A percentile compares a stretch with the other conserved stretches of the same genome.
Conservation (phyloP, 2,888 invertebrate genomes). For the Cordilura impudica region DNA sequence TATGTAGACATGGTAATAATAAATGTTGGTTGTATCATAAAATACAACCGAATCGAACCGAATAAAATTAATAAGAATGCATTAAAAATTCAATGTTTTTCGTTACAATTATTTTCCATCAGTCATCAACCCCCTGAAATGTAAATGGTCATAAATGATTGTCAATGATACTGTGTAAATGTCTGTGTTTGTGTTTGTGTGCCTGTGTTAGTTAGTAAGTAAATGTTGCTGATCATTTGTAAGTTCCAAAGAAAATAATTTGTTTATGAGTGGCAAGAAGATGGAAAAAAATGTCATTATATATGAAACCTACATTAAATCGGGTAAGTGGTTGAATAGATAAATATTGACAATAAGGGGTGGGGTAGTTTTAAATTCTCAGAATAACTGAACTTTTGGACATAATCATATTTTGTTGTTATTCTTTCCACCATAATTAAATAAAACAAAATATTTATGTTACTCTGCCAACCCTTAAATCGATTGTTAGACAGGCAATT, state of each 20-base stretch:
- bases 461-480: conserved; percentile 44
- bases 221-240: conserved; percentile 46
- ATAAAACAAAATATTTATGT: conserved; percentile 31
- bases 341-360: conserved; percentile 1
- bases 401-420: conserved; percentile 5
- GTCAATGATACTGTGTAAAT: conserved; percentile 15
- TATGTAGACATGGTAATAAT: neutral
- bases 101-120: conserved; percentile 18
- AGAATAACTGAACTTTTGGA: conserved; percentile 33
- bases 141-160: conserved; percentile 57
- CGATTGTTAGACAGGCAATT: conserved; percentile 20
- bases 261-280: conserved; percentile 51
- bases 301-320: neutral
- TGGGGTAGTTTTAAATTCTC: conserved; percentile 41
- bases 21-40: neutral
- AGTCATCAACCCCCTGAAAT: conserved; percentile 22
- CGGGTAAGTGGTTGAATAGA: neutral
- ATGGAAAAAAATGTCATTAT: conserved; percentile 24
- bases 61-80: conserved; percentile 26
- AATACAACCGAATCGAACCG: conserved; percentile 19
- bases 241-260: conserved; percentile 51
- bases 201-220: neutral
- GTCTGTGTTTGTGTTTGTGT: neutral
- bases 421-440: conserved; percentile 57
- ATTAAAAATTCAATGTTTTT: conserved; percentile 50